Evolutionary conservation across 2,113 vertebrate species (phyloP).

Genomic region (Asarcornis scutulata): DNA sequence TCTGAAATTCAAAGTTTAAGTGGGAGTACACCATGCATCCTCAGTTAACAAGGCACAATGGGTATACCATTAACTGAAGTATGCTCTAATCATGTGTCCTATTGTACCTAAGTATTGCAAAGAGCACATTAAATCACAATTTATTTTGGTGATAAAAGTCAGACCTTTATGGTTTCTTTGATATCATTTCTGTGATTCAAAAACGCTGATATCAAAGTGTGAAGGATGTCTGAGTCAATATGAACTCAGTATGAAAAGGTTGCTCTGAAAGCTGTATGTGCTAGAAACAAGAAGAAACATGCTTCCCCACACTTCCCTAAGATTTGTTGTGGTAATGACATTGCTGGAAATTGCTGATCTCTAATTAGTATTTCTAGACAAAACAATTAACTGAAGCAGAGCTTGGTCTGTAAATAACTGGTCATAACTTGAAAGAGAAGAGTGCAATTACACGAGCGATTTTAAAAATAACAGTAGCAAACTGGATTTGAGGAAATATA

Average conservation of each 20-base stretch:
- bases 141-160: constrained; percentile 43
- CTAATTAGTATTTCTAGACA: constrained; percentile 20
- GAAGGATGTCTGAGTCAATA: not conserved
- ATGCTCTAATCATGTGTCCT: not conserved
- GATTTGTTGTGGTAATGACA: not conserved
- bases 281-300: not conserved
- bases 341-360: not conserved
- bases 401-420: not conserved
- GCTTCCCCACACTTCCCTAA: not conserved
- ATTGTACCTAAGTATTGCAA: constrained; percentile 12
- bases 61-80: not conserved
- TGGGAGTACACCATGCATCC: not conserved
- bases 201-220: not conserved
- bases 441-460: not conserved
- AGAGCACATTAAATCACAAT: constrained; percentile 20
- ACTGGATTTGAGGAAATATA: not conserved
- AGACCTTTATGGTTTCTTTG: not conserved
- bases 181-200: constrained; percentile 15
- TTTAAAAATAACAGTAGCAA: not conserved
- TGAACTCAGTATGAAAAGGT: not conserved
- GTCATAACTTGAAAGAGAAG: not conserved
- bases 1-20: constrained; percentile 6
- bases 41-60: constrained; percentile 32
- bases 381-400: constrained; percentile 11
- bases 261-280: not conserved